These are phyloP conservation scores for Hiodon tergisus DNA, from an alignment of 2,113 vertebrate species.

Conservation along the genomic window DNA sequence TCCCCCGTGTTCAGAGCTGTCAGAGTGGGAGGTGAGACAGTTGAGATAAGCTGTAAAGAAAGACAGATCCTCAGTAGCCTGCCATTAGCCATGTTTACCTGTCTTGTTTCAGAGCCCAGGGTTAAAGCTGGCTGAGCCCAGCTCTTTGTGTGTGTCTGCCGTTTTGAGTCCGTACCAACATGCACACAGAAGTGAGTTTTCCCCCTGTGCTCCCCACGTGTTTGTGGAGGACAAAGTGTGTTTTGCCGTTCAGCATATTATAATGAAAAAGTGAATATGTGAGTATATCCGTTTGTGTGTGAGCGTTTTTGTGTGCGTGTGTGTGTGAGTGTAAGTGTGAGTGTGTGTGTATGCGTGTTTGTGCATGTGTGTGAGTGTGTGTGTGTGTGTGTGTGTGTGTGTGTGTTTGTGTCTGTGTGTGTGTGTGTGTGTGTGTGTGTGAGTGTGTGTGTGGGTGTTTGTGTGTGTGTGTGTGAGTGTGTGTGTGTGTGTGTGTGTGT, in stretches of 20 bases:
- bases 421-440: neutral
- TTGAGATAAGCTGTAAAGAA: slow-evolving; percentile 1
- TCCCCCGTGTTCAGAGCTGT: neutral
- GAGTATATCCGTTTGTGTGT: too few species aligned
- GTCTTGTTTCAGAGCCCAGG: neutral
- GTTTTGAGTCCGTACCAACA: neutral
- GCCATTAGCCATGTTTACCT: neutral
- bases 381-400: neutral
- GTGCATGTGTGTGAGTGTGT: too few species aligned
- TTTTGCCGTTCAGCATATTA: neutral
- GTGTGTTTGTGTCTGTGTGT: neutral
- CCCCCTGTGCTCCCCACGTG: too few species aligned
- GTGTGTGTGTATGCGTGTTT: too few species aligned
- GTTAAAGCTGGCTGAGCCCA: neutral
- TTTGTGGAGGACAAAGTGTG: neutral
- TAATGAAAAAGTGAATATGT: neutral
- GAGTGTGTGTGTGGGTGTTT: neutral
- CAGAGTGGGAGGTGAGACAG: slow-evolving; percentile 2
- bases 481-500: neutral
- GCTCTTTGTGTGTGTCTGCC: neutral
- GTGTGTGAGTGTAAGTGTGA: too few species aligned
- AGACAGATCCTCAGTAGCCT: neutral
- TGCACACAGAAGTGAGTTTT: neutral
- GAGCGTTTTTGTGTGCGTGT: too few species aligned
- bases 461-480: neutral